Conservation (phyloP, 2,797 vertebrate genomes). For the Myoxocephalus aenaeus region DNA sequence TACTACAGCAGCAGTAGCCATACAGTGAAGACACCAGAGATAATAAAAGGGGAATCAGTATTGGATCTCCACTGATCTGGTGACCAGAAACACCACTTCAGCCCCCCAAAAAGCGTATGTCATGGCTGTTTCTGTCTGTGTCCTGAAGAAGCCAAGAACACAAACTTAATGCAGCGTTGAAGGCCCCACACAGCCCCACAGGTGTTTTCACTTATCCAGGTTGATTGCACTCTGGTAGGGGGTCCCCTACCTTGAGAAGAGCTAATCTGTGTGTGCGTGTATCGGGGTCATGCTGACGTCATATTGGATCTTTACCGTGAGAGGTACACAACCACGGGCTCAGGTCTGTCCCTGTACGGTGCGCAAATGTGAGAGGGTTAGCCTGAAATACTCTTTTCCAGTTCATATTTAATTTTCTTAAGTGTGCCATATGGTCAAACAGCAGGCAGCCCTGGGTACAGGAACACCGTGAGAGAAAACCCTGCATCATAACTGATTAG, state of each 20-base stretch:
- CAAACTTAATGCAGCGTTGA: no score
- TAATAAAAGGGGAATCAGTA: neutral
- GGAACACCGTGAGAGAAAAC: conserved; percentile 47
- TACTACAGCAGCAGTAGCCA: neutral
- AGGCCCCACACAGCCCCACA: neutral
- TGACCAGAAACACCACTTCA: no score
- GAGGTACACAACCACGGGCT: neutral
- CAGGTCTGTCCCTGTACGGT: neutral
- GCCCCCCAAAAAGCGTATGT: no score
- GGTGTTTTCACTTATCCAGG: neutral
- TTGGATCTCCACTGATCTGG: neutral
- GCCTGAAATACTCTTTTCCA: conserved; percentile 19
- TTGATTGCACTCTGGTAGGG: no score
- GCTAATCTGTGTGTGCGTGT: neutral
- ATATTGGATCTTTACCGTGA: neutral
- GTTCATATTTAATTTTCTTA: conserved; percentile 42
- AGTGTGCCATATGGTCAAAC: conserved; percentile 78
- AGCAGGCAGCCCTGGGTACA: conserved; percentile 68
- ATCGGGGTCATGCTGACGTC: neutral
- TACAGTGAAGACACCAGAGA: neutral
- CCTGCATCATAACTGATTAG: conserved; percentile 60
- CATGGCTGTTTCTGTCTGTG: no score
- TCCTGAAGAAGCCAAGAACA: neutral
- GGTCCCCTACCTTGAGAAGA: no score
- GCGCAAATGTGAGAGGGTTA: conserved; percentile 27